These are phyloP conservation scores for Epinephelus coioides DNA, from an alignment of 2,797 vertebrate genomes.

Conservation along the genomic window DNA sequence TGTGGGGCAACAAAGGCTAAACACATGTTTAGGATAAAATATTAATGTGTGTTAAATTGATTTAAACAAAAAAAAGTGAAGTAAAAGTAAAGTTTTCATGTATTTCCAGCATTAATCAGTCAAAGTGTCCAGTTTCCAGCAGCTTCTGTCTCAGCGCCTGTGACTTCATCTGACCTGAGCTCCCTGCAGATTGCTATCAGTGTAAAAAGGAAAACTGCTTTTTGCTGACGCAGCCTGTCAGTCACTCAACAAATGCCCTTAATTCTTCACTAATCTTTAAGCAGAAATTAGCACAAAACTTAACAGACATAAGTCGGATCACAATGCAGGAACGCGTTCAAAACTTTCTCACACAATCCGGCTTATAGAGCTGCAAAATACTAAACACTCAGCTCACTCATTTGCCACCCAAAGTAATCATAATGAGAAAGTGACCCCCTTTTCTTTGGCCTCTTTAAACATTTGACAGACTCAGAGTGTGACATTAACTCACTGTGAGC, in stretches of 20 bases:
- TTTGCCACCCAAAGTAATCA: constrained; percentile 30
- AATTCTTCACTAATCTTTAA: not conserved
- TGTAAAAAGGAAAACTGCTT: constrained; percentile 23
- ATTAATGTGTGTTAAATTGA: not conserved
- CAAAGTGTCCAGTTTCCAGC: constrained; percentile 33
- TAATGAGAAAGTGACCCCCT: not conserved
- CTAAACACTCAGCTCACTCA: constrained; percentile 20
- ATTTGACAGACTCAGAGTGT: constrained; percentile 13
- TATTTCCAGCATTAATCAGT: constrained; percentile 3
- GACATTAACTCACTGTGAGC: constrained; percentile 29
- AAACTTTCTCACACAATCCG: constrained; percentile 11
- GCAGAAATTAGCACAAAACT: constrained; percentile 7
- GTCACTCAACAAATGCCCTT: not conserved
- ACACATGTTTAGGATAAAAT: not conserved
- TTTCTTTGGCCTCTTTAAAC: constrained; percentile 28
- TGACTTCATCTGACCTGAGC: constrained; percentile 32
- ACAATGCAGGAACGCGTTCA: constrained; percentile 14
- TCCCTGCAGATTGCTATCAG: constrained; percentile 35
- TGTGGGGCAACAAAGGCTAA: not conserved
- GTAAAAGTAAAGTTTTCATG: not conserved
- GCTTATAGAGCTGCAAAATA: constrained; percentile 23
- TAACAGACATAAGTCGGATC: not conserved
- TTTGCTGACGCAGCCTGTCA: not conserved
- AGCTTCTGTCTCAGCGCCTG: constrained; percentile 23
- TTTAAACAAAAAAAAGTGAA: not conserved